phyloP scores from a whole-genome alignment of 2,113 vertebrate genomes.

The Smithornis capensis region DNA sequence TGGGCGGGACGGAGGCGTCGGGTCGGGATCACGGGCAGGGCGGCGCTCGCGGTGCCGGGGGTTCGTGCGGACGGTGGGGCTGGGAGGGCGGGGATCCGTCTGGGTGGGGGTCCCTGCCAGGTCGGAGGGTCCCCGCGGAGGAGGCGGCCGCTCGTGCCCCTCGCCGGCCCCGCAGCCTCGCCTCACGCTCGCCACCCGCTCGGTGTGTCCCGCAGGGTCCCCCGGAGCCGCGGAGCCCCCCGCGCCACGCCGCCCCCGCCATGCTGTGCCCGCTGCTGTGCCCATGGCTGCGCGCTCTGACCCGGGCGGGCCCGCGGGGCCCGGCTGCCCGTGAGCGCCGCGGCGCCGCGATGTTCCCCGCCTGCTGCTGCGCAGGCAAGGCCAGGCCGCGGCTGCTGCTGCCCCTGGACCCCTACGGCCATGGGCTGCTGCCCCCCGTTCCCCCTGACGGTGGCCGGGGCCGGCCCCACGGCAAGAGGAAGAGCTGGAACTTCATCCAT shows the following conservation, averaged over 20 bases:
- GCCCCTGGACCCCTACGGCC: conserved; percentile 46
- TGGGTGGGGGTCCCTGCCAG: neutral
- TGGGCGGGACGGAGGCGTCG: neutral
- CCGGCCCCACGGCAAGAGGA: conserved; percentile 71
- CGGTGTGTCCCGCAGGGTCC: neutral
- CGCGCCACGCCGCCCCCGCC: conserved; percentile 43
- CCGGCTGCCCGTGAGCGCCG: conserved; percentile 32
- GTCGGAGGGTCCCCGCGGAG: neutral
- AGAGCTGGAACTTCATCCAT: conserved; percentile 86
- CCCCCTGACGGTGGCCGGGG: conserved; percentile 58
- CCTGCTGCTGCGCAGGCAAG: conserved; percentile 46
- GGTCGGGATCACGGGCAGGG: no score
- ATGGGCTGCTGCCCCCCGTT: conserved; percentile 47
- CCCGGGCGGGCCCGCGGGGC: conserved; percentile 27
- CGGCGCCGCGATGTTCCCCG: conserved; percentile 26
- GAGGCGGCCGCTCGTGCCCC: neutral
- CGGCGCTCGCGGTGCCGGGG: no score
- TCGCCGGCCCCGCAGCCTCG: neutral
- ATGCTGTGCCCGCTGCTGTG: conserved; percentile 63
- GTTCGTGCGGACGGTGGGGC: neutral
- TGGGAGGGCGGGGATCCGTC: neutral
- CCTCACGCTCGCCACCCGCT: neutral
- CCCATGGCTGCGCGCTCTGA: conserved; percentile 46
- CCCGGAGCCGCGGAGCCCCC: conserved; percentile 40
- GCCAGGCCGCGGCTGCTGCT: conserved; percentile 44